Base-by-base conservation (phyloP, 1,140 invertebrate genomes). In the Argopecten irradians region DNA sequence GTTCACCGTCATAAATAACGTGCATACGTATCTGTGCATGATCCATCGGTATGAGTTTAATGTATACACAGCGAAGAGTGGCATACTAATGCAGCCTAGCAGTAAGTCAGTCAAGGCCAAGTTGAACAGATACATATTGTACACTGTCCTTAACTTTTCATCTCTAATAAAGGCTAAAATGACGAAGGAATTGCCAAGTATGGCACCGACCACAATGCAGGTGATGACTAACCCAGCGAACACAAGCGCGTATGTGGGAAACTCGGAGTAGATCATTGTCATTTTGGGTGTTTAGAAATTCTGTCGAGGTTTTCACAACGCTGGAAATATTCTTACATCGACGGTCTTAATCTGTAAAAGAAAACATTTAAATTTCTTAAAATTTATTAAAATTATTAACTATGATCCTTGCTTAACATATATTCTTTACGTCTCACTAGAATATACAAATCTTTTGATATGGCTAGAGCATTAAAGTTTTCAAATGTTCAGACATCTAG, bases 51-150 rank as follows among this genome's bases (percentile, higher is more conserved):
- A 84, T 8, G 83, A 84, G 28, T 84, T 46, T 0, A 89, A 28
- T 11, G 82, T 85, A 39, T 87, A 89, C 32, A 82, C 36, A 8
- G 88, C 82, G 86, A 84, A 89, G 28, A 89, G 39, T 19, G 88
- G 88, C 92, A 93, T 92, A 89, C 92, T 93, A 35, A 93, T 86
- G 16, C 87, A 13, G 1, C 93, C 93, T n/a, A 95, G 89, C 0
- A 92, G 82, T 7, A 94, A 71, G 85, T 95, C 94, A 0, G 93
- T 91, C 11, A 94, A 84, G 16, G 94, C 93, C 32, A 94, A 89
- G 87, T 94, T 93, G 11, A 93, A 87, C 14, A 95, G 88, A 84
- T 94, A 94, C n/a, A 93, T 90, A 87, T 95, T 94, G 84, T 92
- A 92, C 8, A 93, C 91, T 32, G 91, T 92, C 19, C 88, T 90